Evolutionary conservation across 2,113 vertebrate species (phyloP), one percentile per base, ranked within the genome.

Genomic region (Urocynchramus pylzowi): DNA sequence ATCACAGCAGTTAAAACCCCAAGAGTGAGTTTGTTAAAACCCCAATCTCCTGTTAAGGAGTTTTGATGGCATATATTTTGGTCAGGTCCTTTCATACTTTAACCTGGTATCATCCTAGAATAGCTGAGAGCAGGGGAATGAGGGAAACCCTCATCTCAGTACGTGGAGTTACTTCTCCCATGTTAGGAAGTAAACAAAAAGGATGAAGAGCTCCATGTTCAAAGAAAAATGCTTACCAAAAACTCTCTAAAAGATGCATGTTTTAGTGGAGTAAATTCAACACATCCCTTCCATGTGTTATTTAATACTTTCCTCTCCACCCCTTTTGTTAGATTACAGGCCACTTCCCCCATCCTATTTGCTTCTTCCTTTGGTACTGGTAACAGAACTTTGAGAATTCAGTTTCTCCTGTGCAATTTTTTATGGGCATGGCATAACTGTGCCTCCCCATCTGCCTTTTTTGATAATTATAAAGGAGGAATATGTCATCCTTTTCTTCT

Each of bases 11-110:
- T 1, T 1, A 80, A 80, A 9, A 2, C 16, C 7, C 21, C 35
- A 10, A 2, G 15, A 59, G 21, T 2, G 22, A 15, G 33, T 14
- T 0, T 17, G 18, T 1, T 1, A 87, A 82, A 9, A 2, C 13
- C 8, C 24, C 33, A 11, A 2, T 22, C 5, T 37, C n/a, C 26
- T 39, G 2, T 27, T 23, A 50, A 60, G 16, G 14, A 73, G 16
- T 35, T 92, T 11, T 12, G 3, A 73, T 50, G 22, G 41, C n/a
- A 60, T 17, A 47, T 27, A 42, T 39, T 67, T 79, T 69, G 17
- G 9, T 52, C 39, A 2, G 30, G 21, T 39, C 26, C n/a, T 23
- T 78, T 57, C 23, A 26, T 30, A 20, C 5, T 80, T 35, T 17
- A 80, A 28, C 7, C 33, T 71, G 42, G 22, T 37, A 19, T 30